Evolutionary conservation across 2,113 vertebrate species (phyloP).

Genomic region (Syrrhaptes paradoxus): DNA sequence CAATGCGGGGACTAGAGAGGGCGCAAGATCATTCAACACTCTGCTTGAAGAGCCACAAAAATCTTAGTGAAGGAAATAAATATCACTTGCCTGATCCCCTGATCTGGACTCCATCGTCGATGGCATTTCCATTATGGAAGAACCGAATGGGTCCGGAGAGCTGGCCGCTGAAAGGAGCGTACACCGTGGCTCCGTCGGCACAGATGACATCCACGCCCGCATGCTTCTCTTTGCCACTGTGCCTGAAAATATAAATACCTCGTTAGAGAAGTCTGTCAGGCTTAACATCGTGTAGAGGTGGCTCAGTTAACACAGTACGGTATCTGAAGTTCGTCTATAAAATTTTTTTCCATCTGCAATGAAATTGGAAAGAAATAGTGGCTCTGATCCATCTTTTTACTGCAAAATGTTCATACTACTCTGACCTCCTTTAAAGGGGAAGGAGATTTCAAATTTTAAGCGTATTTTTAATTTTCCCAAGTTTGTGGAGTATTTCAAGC

Average conservation of each 20-base stretch:
- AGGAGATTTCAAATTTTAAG: not conserved
- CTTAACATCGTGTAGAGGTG: rapidly evolving
- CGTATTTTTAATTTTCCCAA: not conserved
- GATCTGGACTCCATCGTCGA: conserved; percentile 79
- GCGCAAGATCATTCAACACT: not conserved
- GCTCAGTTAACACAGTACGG: not conserved
- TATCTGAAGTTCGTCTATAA: not conserved
- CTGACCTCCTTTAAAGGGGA: not conserved
- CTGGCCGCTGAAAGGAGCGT: conserved; percentile 77
- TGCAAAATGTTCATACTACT: not conserved
- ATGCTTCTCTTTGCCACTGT: conserved; percentile 6
- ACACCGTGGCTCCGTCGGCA: conserved; percentile 68
- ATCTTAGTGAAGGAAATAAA: not conserved
- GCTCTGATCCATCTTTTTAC: not conserved
- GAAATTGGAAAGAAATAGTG: not conserved
- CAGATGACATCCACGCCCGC: conserved; percentile 76
- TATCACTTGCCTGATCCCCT: conserved; percentile 68
- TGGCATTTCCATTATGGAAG: conserved; percentile 66
- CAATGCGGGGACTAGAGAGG: not conserved
- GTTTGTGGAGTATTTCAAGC: not conserved
- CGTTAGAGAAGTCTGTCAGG: not conserved
- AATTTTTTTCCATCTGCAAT: not conserved
- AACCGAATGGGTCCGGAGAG: conserved; percentile 69
- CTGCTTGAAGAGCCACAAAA: not conserved
- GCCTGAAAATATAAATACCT: not conserved